Percentiles rank a stretch among this genome's conserved stretches.
Evolutionary conservation across 2,888 invertebrate species (phyloP).

Genomic region (Drosophila kanekoi): DNA sequence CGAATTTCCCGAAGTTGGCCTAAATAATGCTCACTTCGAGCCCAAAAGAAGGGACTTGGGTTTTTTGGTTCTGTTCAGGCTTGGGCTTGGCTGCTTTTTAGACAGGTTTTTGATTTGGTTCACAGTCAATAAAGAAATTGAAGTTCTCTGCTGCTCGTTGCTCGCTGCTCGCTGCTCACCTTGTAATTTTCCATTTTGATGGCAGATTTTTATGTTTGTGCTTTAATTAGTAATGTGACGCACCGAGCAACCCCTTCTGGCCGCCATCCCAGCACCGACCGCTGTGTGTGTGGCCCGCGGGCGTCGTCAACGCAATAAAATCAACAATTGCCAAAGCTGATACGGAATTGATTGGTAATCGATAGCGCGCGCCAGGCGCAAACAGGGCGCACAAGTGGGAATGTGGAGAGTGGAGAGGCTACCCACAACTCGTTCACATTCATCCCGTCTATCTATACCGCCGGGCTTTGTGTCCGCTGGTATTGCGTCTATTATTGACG

Average conservation of each 20-base stretch:
- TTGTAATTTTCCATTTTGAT: background rate
- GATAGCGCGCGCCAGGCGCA: slow-evolving; percentile 47
- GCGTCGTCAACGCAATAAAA: slow-evolving; percentile 58
- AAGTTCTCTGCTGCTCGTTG: too few species aligned
- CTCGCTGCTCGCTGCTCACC: background rate
- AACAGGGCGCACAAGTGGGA: background rate
- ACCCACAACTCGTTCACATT: slow-evolving; percentile 37
- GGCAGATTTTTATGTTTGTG: slow-evolving; percentile 11
- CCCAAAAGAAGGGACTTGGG: too few species aligned
- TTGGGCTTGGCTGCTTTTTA: too few species aligned
- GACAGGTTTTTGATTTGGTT: too few species aligned
- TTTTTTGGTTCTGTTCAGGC: too few species aligned
- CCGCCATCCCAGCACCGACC: background rate
- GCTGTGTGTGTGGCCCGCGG: slow-evolving; percentile 3
- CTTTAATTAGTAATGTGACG: slow-evolving; percentile 37
- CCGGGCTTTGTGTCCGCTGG: slow-evolving; percentile 26
- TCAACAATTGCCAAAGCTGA: slow-evolving; percentile 70
- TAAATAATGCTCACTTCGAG: too few species aligned
- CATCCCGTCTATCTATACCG: slow-evolving; percentile 10
- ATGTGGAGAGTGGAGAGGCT: background rate
- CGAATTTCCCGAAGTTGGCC: too few species aligned
- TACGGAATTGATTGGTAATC: slow-evolving; percentile 73
- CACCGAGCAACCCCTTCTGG: background rate
- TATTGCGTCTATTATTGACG: slow-evolving; percentile 60
- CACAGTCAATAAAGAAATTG: too few species aligned